Conservation (phyloP, 2,797 vertebrate genomes). For the Chrosomus eos region DNA sequence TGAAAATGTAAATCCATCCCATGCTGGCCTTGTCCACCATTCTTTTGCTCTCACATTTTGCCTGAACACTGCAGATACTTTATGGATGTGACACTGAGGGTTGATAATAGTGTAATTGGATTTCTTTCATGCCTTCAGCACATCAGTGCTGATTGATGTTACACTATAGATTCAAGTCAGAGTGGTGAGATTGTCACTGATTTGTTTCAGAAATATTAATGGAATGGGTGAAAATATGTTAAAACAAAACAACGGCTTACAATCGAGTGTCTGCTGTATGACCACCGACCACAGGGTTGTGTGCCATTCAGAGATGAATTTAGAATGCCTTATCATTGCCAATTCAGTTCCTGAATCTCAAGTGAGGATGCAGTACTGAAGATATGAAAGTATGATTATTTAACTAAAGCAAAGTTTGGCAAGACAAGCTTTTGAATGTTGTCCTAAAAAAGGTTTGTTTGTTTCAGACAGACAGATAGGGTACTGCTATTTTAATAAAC, state of each 20-base stretch:
- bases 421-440: too few species aligned
- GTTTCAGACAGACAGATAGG: too few species aligned
- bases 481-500: neutral
- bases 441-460: too few species aligned
- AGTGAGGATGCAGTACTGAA: neutral
- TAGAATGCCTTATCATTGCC: neutral
- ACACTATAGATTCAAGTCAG: conserved; percentile 20
- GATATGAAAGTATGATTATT: neutral
- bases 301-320: neutral
- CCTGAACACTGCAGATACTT: conserved; percentile 8
- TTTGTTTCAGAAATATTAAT: neutral
- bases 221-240: neutral
- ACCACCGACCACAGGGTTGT: neutral
- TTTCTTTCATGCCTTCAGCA: conserved; percentile 32
- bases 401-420: too few species aligned
- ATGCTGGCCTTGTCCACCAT: conserved; percentile 4
- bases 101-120: conserved; percentile 46
- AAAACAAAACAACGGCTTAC: neutral
- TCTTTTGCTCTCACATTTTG: neutral
- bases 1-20: conserved; percentile 42
- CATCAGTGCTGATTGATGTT: conserved; percentile 45
- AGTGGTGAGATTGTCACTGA: conserved; percentile 4
- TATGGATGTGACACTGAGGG: conserved; percentile 34
- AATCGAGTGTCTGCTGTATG: neutral
- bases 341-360: neutral